phyloP scores from a whole-genome alignment of 1,140 invertebrate species.

The Ctenoplectra terminalis region DNA sequence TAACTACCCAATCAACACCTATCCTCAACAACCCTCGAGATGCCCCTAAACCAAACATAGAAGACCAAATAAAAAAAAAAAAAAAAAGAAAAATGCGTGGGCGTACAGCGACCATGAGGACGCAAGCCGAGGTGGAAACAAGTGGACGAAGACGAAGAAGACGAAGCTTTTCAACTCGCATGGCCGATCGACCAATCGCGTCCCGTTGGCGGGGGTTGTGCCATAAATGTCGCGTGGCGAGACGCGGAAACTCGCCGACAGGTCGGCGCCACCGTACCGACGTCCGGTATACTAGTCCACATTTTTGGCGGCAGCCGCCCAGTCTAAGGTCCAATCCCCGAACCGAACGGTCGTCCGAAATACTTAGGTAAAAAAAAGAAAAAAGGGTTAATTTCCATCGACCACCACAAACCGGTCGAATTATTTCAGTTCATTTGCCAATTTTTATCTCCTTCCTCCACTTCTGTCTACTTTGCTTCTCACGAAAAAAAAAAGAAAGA shows the following conservation, averaged over 20 bases:
- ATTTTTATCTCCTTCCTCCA: slow-evolving; percentile 10
- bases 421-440: neutral
- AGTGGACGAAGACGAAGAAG: neutral
- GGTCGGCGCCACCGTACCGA: slow-evolving; percentile 76
- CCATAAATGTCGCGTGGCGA: slow-evolving; percentile 79
- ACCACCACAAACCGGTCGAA: slow-evolving; percentile 15
- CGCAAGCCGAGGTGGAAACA: neutral
- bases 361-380: slow-evolving; percentile 78
- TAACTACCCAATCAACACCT: neutral
- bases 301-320: slow-evolving; percentile 79
- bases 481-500: neutral
- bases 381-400: slow-evolving; percentile 12
- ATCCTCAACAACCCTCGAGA: neutral
- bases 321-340: slow-evolving; percentile 82
- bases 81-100: neutral
- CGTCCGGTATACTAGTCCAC: slow-evolving; percentile 80
- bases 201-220: slow-evolving; percentile 73
- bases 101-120: slow-evolving; percentile 21
- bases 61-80: no score
- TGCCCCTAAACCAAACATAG: no score
- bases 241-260: slow-evolving; percentile 65
- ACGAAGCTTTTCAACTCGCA: neutral
- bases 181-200: slow-evolving; percentile 60
- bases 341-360: slow-evolving; percentile 83
- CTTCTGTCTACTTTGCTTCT: neutral